phyloP scores from a whole-genome alignment of 2,113 vertebrate genomes.

The Cyphomyrus discorhynchus region DNA sequence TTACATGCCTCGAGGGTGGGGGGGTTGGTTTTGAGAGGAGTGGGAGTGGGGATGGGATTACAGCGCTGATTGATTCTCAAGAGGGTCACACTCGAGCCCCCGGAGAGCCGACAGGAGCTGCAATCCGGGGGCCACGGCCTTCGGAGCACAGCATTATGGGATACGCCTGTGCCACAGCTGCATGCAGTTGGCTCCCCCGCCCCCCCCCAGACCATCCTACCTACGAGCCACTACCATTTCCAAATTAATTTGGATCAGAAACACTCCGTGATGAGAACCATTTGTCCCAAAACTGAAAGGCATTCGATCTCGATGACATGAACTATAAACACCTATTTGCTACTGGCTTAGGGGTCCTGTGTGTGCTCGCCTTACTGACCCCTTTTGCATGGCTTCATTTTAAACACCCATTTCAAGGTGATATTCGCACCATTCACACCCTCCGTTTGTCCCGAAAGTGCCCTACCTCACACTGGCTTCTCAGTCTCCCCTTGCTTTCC shows the following conservation, averaged over 20 bases:
- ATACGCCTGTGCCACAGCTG: background rate
- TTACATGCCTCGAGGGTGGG: conserved; percentile 35
- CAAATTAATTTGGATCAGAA: background rate
- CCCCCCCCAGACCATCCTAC: background rate
- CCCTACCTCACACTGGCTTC: background rate
- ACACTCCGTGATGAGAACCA: background rate
- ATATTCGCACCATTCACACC: background rate
- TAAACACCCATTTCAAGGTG: background rate
- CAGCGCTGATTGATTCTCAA: conserved; percentile 54
- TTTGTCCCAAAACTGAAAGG: background rate
- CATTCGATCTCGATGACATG: background rate
- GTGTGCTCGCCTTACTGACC: background rate
- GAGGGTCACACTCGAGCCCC: conserved; percentile 55
- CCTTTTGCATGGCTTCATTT: background rate
- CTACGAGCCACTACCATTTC: background rate
- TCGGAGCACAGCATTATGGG: conserved; percentile 16
- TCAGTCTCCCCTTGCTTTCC: conserved; percentile 8
- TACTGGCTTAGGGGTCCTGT: background rate
- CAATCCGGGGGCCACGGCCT: conserved; percentile 39
- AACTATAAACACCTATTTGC: background rate
- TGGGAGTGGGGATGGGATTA: conserved; percentile 62
- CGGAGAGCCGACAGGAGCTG: conserved; percentile 47
- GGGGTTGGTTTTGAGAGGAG: conserved; percentile 36
- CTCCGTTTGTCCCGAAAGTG: too few species aligned
- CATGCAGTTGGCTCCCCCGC: background rate